phyloP scores from a whole-genome alignment of 2,797 vertebrate genomes.

The Propithecus deckenii region DNA sequence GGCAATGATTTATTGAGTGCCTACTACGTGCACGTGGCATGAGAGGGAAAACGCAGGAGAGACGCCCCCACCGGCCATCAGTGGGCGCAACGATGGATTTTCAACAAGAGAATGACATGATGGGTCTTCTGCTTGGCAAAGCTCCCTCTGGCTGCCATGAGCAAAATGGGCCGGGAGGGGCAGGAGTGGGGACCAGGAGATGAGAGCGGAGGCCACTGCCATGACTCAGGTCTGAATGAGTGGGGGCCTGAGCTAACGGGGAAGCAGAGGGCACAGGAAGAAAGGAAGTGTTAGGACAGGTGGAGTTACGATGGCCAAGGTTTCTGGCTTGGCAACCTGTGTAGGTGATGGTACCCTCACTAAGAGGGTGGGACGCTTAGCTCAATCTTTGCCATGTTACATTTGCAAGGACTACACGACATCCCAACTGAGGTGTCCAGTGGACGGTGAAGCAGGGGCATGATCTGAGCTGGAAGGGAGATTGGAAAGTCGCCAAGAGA shows the following conservation, averaged over 20 bases:
- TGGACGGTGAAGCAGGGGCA: background rate
- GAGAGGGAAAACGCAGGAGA: fast-evolving
- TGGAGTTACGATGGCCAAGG: fast-evolving
- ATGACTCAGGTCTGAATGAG: background rate
- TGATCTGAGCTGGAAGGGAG: background rate
- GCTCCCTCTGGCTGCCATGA: background rate
- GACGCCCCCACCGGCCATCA: fast-evolving
- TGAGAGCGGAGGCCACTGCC: background rate
- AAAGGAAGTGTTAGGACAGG: background rate
- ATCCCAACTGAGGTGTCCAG: fast-evolving
- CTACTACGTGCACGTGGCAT: fast-evolving
- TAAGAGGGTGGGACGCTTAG: fast-evolving
- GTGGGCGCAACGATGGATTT: fast-evolving
- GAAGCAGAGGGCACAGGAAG: background rate
- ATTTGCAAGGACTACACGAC: background rate
- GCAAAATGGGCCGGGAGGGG: background rate
- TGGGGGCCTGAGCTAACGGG: background rate
- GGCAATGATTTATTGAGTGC: background rate
- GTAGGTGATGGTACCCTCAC: background rate
- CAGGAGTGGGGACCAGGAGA: background rate
- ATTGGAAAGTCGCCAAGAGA: background rate
- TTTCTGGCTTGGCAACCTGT: too few relatives aligned
- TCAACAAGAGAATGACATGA: background rate
- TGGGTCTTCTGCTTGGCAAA: background rate
- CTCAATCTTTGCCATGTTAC: background rate